A percentile compares a stretch with the other conserved stretches of the same genome.
These are phyloP conservation scores for Harmothoe impar DNA, from an alignment of 2,888 invertebrate genomes.

Conservation along the genomic window DNA sequence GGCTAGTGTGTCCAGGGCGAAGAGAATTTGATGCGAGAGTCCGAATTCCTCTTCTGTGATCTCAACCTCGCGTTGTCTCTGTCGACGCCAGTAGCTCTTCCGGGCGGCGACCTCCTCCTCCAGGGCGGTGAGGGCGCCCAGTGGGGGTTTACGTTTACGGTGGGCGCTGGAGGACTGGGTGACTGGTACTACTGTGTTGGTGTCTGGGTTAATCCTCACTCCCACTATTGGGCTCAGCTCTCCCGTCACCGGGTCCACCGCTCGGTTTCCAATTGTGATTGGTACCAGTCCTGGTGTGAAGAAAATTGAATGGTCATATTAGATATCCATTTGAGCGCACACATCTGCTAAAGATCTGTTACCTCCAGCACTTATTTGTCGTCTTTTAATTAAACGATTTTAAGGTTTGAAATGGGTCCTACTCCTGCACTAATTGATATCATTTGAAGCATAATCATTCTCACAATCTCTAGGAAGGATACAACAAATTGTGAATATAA, in stretches of 20 bases:
- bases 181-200: slow-evolving; percentile 78
- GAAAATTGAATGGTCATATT: too few species aligned
- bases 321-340: too few species aligned
- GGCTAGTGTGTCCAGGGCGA: slow-evolving; percentile 75
- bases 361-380: too few species aligned
- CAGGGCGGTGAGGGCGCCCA: slow-evolving; percentile 78
- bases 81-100: slow-evolving; percentile 79
- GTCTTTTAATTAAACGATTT: too few species aligned
- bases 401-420: too few species aligned
- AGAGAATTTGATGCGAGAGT: slow-evolving; percentile 75
- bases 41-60: slow-evolving; percentile 76
- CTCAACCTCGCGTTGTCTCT: slow-evolving; percentile 78
- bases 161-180: slow-evolving; percentile 78
- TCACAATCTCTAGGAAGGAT: too few species aligned
- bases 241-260: slow-evolving; percentile 80
- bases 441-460: too few species aligned
- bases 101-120: slow-evolving; percentile 81
- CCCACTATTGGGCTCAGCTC: slow-evolving; percentile 80
- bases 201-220: slow-evolving; percentile 77
- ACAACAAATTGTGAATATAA: too few species aligned
- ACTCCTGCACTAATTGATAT: too few species aligned
- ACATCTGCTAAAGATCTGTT: too few species aligned
- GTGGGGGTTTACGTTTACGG: slow-evolving; percentile 78
- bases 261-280: slow-evolving; percentile 79
- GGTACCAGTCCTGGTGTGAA: slow-evolving; percentile 77